Evolutionary conservation across 2,797 vertebrate species (phyloP), one percentile per base, ranked within the genome.

Genomic region (Percopsis omiscomaycus): DNA sequence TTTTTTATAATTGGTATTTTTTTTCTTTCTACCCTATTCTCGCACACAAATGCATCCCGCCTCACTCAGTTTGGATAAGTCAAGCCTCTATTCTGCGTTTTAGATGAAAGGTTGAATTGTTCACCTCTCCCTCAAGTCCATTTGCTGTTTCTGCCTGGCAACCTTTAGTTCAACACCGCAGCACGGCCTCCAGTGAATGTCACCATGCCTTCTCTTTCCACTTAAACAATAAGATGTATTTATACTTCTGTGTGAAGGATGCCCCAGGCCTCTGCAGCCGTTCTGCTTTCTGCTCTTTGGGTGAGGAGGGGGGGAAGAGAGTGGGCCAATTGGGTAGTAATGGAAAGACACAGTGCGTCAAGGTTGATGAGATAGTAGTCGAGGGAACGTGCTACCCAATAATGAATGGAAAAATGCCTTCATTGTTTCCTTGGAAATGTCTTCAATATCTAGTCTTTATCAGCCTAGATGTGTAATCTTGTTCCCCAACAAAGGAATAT

Each of bases 181-280:
- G 54, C 66, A 49, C 64, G 68, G 65, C 77, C 49, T 67, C 37
- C 44, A 61, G 61, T 73, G 55, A 75, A 73, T 76, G 62, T 77
- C 78, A 66, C 4, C 0, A 1, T 49, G 16, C 14, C 57, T 61
- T 61, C 42, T 48, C 45, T 15, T 30, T 76, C 46, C 22, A 12
- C 28, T 61, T 65, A 44, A 69, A 75, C 66, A 68, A 47, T 42
- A 22, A 57, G 10, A 28, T 64, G 32, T 71, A 59, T 78, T 45
- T 73, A 59, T 78, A 77, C 77, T 46, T 59, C 10, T 9, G 15
- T 61, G n/a, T 69, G 49, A 49, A 64, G 45, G 59, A 62, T 60
- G 50, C 37, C 15, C 61, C 0, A 0, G 32, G 50, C 32, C 15
- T 63, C 61, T 62, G 27, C 15, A 73, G 47, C 22, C 22, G 44